Evolutionary conservation across 2,888 invertebrate genomes (phyloP).

Genomic region (Ennomos erosarius): DNA sequence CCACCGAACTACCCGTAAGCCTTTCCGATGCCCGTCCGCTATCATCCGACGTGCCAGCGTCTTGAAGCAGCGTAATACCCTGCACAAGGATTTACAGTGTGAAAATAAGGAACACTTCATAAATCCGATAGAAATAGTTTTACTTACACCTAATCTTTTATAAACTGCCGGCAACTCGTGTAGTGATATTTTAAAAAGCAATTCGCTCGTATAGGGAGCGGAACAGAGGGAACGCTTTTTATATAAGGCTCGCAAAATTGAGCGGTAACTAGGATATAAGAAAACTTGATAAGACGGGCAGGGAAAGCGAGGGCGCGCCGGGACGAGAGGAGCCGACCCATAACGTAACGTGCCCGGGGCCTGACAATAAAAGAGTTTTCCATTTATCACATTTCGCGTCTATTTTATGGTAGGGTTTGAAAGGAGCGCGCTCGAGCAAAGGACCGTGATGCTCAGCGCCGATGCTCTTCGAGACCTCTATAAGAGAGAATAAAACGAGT

Average conservation of each 20-base stretch:
- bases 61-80: slow-evolving; percentile 90
- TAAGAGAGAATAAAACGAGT: slow-evolving; percentile 79
- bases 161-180: slow-evolving; percentile 56
- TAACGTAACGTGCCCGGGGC: slow-evolving; percentile 76
- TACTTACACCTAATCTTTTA: slow-evolving; percentile 46
- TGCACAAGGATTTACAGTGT: slow-evolving; percentile 70
- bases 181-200: slow-evolving; percentile 65
- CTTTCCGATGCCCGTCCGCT: slow-evolving; percentile 93
- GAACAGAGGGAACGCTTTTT: slow-evolving; percentile 64
- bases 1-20: slow-evolving; percentile 90
- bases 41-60: slow-evolving; percentile 94
- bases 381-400: slow-evolving; percentile 85
- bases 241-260: slow-evolving; percentile 74
- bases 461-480: slow-evolving; percentile 70
- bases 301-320: slow-evolving; percentile 62
- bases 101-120: slow-evolving; percentile 53
- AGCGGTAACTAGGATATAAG: slow-evolving; percentile 80
- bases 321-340: slow-evolving; percentile 68
- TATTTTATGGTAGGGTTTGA: slow-evolving; percentile 82
- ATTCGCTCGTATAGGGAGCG: slow-evolving; percentile 64
- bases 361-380: slow-evolving; percentile 81
- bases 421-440: slow-evolving; percentile 69
- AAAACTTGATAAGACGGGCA: slow-evolving; percentile 79
- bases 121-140: slow-evolving; percentile 45
- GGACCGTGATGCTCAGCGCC: slow-evolving; percentile 70